phyloP scores from a whole-genome alignment of 2,113 vertebrate genomes.

The Paradoxurus hermaphroditus region DNA sequence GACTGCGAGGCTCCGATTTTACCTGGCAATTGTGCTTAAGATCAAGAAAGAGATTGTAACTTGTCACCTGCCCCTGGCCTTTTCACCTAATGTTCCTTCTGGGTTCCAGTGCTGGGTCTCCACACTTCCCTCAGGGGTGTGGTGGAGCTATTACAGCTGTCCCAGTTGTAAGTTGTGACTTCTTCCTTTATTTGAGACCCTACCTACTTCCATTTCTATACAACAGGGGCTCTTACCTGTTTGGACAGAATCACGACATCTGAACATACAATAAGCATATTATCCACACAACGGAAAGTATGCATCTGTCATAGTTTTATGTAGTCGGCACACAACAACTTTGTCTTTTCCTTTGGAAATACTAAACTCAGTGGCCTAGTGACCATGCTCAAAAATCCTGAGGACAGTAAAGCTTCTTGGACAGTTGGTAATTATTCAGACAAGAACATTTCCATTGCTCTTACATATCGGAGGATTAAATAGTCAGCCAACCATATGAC shows the following conservation, averaged over 20 bases:
- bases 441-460: constrained; percentile 10
- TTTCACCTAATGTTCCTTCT: background rate
- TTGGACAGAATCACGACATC: background rate
- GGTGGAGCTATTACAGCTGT: background rate
- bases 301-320: background rate
- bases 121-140: background rate
- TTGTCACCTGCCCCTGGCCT: background rate
- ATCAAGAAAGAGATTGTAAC: background rate
- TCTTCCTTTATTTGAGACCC: background rate
- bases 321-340: background rate
- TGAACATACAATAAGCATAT: background rate
- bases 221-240: background rate
- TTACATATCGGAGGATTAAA: constrained; percentile 36
- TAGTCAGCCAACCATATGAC: constrained; percentile 46
- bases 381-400: background rate
- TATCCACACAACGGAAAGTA: background rate
- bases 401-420: background rate
- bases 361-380: background rate
- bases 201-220: background rate
- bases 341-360: background rate
- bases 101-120: background rate
- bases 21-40: background rate
- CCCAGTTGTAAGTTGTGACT: background rate
- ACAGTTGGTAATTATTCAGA: background rate
- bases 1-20: background rate